Evolutionary conservation across 2,113 vertebrate genomes (phyloP).

Genomic region (sheep (Ovis aries)): DNA sequence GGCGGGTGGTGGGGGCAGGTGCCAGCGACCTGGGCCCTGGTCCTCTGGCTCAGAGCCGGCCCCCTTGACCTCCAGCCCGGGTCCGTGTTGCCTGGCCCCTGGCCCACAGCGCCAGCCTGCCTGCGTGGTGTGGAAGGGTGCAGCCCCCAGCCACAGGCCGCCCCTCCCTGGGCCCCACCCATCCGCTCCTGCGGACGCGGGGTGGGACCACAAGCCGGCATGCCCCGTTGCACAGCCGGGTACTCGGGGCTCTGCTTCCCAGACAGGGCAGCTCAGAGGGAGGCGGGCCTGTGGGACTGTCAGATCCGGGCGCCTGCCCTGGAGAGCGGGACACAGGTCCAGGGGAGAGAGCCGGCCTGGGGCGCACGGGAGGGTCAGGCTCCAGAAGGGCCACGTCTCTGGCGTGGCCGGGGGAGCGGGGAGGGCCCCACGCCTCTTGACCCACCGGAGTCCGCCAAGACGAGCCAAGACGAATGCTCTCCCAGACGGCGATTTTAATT

Average conservation of each 20-base stretch:
- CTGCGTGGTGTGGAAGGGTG: background rate
- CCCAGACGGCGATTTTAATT: rapidly evolving
- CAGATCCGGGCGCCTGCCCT: rapidly evolving
- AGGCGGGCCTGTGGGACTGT: rapidly evolving
- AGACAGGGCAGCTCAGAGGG: background rate
- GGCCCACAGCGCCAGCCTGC: rapidly evolving
- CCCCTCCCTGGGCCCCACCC: too few relatives aligned
- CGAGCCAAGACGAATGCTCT: rapidly evolving
- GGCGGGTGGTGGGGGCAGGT: rapidly evolving
- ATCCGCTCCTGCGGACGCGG: rapidly evolving
- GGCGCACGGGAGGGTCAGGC: rapidly evolving
- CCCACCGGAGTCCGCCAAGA: rapidly evolving
- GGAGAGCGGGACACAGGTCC: rapidly evolving
- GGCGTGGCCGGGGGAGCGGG: rapidly evolving
- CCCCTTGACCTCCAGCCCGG: too few relatives aligned
- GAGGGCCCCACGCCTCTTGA: rapidly evolving
- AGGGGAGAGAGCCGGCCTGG: background rate
- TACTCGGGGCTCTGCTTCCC: rapidly evolving
- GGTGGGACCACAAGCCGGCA: rapidly evolving
- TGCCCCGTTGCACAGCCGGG: rapidly evolving
- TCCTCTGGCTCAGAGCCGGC: background rate
- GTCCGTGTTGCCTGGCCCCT: rapidly evolving
- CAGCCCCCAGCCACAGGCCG: rapidly evolving
- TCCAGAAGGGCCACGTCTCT: rapidly evolving
- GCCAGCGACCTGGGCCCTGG: background rate